These are phyloP conservation scores for Linyphia triangularis DNA, from an alignment of 2,888 invertebrate species.

Conservation along the genomic window DNA sequence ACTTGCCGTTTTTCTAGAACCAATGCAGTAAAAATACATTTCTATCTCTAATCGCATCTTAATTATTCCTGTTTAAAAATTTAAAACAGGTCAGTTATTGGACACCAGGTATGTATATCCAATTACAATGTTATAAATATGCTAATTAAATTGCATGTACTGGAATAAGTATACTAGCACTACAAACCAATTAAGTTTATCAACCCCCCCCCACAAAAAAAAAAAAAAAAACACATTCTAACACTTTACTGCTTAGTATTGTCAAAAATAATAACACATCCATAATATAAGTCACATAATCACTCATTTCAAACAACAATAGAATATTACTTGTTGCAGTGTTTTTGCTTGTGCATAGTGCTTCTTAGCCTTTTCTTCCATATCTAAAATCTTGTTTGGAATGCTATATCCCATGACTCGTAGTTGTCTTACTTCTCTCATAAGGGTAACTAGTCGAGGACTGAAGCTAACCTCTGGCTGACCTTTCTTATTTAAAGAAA, in stretches of 20 bases:
- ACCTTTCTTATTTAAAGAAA: slow-evolving; percentile 86
- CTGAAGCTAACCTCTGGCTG: slow-evolving; percentile 88
- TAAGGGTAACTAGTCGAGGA: slow-evolving; percentile 89
- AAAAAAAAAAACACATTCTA: not conserved
- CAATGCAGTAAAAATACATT: too few relatives aligned
- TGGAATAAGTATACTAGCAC: too few relatives aligned
- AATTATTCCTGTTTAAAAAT: too few relatives aligned
- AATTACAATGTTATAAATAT: too few relatives aligned
- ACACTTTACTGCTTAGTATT: not conserved
- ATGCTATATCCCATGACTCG: slow-evolving; percentile 89
- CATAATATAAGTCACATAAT: not conserved
- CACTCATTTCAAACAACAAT: not conserved
- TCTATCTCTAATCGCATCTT: too few relatives aligned
- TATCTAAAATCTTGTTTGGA: slow-evolving; percentile 86
- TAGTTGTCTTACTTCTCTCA: slow-evolving; percentile 93
- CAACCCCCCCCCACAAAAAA: too few relatives aligned
- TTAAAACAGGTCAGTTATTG: too few relatives aligned
- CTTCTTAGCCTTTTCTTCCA: slow-evolving; percentile 86
- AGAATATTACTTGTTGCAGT: slow-evolving; percentile 87
- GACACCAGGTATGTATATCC: too few relatives aligned
- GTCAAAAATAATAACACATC: not conserved
- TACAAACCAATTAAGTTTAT: not conserved
- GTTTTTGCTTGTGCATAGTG: slow-evolving; percentile 91
- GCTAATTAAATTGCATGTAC: too few relatives aligned
- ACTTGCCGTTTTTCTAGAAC: too few relatives aligned